Evolutionary conservation across 1,140 invertebrate species (phyloP), one percentile per base, ranked within the genome.

Genomic region (Notospermus geniculatus): DNA sequence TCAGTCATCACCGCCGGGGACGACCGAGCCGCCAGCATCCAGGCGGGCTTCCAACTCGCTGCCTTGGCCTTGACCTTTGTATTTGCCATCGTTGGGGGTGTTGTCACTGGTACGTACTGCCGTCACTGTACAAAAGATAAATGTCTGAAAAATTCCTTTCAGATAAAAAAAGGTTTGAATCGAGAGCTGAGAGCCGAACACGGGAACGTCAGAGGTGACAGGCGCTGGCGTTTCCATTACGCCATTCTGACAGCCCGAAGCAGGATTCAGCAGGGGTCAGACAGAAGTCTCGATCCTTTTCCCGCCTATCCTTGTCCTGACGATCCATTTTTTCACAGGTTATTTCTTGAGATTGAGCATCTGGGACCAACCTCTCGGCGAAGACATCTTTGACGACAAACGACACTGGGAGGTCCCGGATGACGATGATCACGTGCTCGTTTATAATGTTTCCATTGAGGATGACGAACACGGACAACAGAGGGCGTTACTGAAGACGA

Each of bases 1-100:
- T 57, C 52, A 7, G 57, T 64, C 22, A 64, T 83, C 5, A 61
- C 77, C 54, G 56, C 79, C 2, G 88, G 88, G 0, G 66, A 82
- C 2, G 85, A 84, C 41, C 80, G 90, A 66, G 85, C 85, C 25
- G 87, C 88, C 2, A 72, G 68, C n/a, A 69, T 82, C 13, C 91
- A 93, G 82, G 90, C 89, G 2, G 83, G 82, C n/a, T 90, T 86
- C 80, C 91, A 94, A 83, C 76, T 91, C 32, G 78, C 88, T 11
- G 87, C 88, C 2, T 80, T 93, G 13, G 80, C 78, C 1, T 75
- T 89, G 9, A 92, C 90, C 1, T 55, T 93, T 1, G 75, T 75
- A 15, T 82, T 90, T 28, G 87, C 90, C 45, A 80, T 90, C 39
- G 81, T 86, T 59, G 86, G 87, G 19, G 91, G 91, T 55, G 72